These are phyloP conservation scores for Trypoxylon attenuatum DNA, from an alignment of 2,888 invertebrate species.

Conservation along the genomic window DNA sequence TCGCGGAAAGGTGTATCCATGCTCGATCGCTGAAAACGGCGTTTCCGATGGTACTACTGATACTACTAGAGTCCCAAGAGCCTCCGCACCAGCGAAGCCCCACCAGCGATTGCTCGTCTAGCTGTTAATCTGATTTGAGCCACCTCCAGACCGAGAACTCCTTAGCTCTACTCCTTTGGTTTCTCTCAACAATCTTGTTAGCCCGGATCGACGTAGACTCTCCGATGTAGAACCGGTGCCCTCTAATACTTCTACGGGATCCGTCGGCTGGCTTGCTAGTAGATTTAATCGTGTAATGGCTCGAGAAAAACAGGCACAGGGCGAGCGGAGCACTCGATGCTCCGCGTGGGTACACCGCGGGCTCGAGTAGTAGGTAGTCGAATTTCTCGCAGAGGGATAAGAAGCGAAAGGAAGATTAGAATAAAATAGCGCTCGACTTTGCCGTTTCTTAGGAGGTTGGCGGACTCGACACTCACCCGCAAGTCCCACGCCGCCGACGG, in stretches of 20 bases:
- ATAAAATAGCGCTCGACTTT: conserved; percentile 6
- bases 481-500: conserved; percentile 48
- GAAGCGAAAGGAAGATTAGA: neutral
- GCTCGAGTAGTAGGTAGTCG: too few relatives aligned
- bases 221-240: conserved; percentile 23
- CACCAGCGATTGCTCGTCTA: conserved; percentile 58
- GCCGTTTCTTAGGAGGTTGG: conserved; percentile 21
- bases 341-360: too few relatives aligned
- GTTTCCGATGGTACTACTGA: conserved; percentile 41
- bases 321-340: neutral
- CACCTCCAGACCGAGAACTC: conserved; percentile 64
- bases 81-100: too few relatives aligned
- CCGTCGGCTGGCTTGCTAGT: neutral
- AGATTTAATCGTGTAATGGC: neutral
- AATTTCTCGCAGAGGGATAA: too few relatives aligned
- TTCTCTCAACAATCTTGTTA: conserved; percentile 72
- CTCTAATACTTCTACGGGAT: conserved; percentile 27
- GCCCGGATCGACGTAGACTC: conserved; percentile 37
- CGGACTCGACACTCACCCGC: conserved; percentile 36
- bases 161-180: conserved; percentile 71
- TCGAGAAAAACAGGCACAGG: neutral
- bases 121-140: conserved; percentile 67
- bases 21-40: conserved; percentile 11
- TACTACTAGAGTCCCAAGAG: too few relatives aligned
- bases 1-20: neutral